Base-by-base conservation (phyloP, 2,888 invertebrate species). In the Synanthedon andrenaeformis region DNA sequence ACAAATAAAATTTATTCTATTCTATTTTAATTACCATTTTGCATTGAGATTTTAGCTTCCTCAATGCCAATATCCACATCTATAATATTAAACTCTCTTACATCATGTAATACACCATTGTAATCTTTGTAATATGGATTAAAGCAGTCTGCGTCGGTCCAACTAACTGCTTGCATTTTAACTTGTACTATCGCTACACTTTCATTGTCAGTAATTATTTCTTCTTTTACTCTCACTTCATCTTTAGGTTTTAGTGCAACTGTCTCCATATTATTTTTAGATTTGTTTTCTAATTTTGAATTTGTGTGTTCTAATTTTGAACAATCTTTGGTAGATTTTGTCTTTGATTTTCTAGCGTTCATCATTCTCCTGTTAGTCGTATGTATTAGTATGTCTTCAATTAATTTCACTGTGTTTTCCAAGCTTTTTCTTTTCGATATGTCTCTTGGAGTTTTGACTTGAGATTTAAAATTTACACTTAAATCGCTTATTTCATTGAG, bases 371-470 rank as follows among this genome's bases (percentile, higher is more conserved):
- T 35, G 35, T 35, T 35, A 0, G 70, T 65, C 3, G 68, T 69
- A 49, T 72, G 72, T 13, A 72, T 76, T 41, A 82, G 61, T 17
- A 82, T 78, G 52, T 79, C 74, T 59, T 83, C 83, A 54, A 83
- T 82, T 54, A 82, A 59, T 58, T 73, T 76, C 0, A 83, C 79
- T 0, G 82, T 82, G 41, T 81, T 79, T 58, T 82, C 82, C 35
- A 83, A 66, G 54, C 81, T 82, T 63, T 76, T 70, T 12, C 80
- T 64, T 54, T 76, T 69, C 1, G 66, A 69, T 41, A 69, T 64
- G n/a, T 70, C 69, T 0, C 69, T 52, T 35, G 61, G 56, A 3
- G 64, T 42, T 49, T 55, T 62, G 49, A 68, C 70, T 5, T 57
- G 57, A 2, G 62, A 54, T 60, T 67, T 70, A 28, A 59, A 52